A percentile compares a stretch with the other conserved stretches of the same genome.
phyloP scores from a whole-genome alignment of 2,113 vertebrate species.

The Aleadryas rufinucha region DNA sequence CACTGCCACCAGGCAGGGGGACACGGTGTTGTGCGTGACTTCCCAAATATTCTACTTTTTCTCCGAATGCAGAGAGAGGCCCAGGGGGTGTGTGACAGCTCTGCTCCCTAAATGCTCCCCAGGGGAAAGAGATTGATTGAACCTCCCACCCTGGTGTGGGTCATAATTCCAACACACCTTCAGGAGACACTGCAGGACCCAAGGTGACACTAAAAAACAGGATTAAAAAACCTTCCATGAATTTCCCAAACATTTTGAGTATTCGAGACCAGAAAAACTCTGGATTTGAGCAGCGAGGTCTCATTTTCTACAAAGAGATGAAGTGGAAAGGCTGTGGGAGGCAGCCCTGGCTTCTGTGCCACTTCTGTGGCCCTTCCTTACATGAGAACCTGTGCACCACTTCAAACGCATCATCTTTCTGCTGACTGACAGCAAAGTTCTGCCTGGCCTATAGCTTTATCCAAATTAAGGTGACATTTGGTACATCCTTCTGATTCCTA shows the following conservation, averaged over 20 bases:
- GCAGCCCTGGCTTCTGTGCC: neutral
- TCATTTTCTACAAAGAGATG: accelerated
- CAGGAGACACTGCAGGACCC: neutral
- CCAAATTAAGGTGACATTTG: neutral
- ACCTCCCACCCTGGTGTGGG: neutral
- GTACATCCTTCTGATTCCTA: neutral
- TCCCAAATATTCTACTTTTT: neutral
- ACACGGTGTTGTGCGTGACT: neutral
- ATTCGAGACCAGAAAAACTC: neutral
- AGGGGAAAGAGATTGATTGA: no score
- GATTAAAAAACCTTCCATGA: neutral
- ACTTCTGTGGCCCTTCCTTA: accelerated
- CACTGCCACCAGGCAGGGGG: neutral
- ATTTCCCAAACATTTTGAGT: neutral
- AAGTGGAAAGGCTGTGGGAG: neutral
- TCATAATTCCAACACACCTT: accelerated
- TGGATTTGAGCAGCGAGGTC: neutral
- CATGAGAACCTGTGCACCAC: accelerated
- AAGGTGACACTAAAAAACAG: neutral
- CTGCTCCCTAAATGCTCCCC: neutral
- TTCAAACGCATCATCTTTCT: neutral
- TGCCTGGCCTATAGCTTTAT: neutral
- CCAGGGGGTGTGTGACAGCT: neutral
- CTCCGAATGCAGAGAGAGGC: neutral
- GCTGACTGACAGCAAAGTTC: neutral